Evolutionary conservation across 2,888 invertebrate genomes (phyloP).

Genomic region (Maniola hyperantus): DNA sequence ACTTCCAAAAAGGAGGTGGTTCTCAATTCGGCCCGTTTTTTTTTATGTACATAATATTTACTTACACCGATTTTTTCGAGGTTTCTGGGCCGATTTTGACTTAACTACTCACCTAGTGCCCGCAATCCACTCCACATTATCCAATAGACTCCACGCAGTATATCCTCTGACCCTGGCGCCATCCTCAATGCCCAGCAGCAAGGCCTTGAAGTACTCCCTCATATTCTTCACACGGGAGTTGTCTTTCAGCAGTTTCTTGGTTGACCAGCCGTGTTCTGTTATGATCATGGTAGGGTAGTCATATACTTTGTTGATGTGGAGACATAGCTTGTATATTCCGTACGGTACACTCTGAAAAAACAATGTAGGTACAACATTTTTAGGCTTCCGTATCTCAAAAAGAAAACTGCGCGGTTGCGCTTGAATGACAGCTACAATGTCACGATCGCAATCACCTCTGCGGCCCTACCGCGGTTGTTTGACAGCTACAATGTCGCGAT

Average conservation of each 20-base stretch:
- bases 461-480: no score
- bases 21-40: no score
- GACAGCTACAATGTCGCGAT: no score
- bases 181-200: constrained; percentile 76
- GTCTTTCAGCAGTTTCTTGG: constrained; percentile 68
- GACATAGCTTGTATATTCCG: constrained; percentile 63
- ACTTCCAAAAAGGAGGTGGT: no score
- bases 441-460: no score
- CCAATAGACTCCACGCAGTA: constrained; percentile 85
- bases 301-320: constrained; percentile 61
- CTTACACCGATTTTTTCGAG: no score
- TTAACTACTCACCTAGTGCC: constrained; percentile 73
- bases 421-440: no score
- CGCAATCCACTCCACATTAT: constrained; percentile 85
- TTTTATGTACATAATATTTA: no score
- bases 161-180: constrained; percentile 79
- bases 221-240: constrained; percentile 62
- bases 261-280: constrained; percentile 84
- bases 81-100: no score
- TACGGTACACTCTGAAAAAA: constrained; percentile 64
- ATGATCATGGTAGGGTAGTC: constrained; percentile 64
- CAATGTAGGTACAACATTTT: neutral
- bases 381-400: no score
- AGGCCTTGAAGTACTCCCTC: constrained; percentile 66
- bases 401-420: no score